Conservation (phyloP, 2,797 vertebrate species). For the Pangasius krempfi region DNA sequence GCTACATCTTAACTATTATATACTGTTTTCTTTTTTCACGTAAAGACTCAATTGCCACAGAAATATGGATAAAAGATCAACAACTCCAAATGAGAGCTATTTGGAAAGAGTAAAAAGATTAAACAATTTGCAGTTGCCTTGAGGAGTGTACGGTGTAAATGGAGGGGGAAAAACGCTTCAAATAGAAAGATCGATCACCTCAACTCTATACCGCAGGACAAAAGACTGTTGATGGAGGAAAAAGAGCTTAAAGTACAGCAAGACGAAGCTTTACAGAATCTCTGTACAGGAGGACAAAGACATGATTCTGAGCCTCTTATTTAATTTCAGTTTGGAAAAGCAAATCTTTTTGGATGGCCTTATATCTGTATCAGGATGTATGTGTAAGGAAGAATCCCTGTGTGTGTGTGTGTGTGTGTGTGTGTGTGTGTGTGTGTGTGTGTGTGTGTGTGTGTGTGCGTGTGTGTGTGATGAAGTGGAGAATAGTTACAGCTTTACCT, state of each 20-base stretch:
- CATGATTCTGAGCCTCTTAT: background rate
- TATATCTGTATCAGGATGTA: background rate
- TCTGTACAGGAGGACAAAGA: background rate
- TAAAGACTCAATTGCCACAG: conserved; percentile 33
- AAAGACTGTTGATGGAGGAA: background rate
- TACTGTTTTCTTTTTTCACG: background rate
- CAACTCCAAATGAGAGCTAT: conserved; percentile 1
- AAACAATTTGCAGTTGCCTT: conserved; percentile 23
- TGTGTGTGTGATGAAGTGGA: background rate
- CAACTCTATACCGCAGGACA: background rate
- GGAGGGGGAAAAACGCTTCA: conserved; percentile 8
- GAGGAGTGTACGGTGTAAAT: conserved; percentile 17
- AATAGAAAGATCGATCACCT: conserved; percentile 15
- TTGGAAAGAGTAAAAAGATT: conserved; percentile 15
- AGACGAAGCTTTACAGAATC: background rate
- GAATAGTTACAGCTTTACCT: background rate
- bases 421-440: background rate
- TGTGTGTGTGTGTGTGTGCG: background rate
- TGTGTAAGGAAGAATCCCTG: background rate
- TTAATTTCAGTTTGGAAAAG: background rate
- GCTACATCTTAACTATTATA: background rate
- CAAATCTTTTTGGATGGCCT: background rate
- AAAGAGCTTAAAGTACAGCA: background rate
- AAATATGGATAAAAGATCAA: conserved; percentile 31
- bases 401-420: background rate